These are phyloP conservation scores for Bovichtus diacanthus DNA, from an alignment of 2,797 vertebrate genomes.

Conservation along the genomic window DNA sequence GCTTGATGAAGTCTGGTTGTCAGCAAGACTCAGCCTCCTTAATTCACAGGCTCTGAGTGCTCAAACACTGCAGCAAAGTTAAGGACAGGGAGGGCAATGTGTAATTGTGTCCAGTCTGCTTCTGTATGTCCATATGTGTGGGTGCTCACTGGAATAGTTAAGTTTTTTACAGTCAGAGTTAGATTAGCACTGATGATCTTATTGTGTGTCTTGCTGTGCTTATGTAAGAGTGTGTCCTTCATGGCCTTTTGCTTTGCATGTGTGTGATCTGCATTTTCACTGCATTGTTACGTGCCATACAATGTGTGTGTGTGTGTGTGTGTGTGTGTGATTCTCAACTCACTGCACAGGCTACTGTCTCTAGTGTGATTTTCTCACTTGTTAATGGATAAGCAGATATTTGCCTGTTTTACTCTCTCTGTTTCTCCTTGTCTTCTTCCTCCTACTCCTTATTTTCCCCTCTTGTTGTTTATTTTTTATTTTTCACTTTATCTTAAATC, in stretches of 20 bases:
- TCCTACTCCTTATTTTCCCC: conserved; percentile 66
- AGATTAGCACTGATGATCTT: background rate
- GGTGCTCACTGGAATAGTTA: background rate
- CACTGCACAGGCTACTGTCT: conserved; percentile 46
- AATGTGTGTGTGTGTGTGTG: conserved; percentile 46
- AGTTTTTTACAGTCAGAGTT: conserved; percentile 1
- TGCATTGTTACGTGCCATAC: conserved; percentile 29
- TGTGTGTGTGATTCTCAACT: conserved; percentile 30
- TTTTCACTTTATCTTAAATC: conserved; percentile 89
- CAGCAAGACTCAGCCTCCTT: conserved; percentile 46
- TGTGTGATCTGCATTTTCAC: background rate
- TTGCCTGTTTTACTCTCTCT: conserved; percentile 87
- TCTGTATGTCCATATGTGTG: conserved; percentile 40
- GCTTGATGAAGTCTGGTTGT: conserved; percentile 51
- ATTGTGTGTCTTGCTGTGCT: conserved; percentile 24
- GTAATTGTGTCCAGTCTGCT: conserved; percentile 2
- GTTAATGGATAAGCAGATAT: conserved; percentile 80
- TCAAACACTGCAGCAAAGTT: conserved; percentile 25
- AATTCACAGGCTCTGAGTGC: conserved; percentile 16
- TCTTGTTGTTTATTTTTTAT: conserved; percentile 68
- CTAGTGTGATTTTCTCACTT: conserved; percentile 62
- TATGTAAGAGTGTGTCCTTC: conserved; percentile 19
- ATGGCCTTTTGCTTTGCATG: conserved; percentile 5
- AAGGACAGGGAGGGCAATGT: conserved; percentile 11
- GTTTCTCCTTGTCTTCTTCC: conserved; percentile 90